A percentile compares a stretch with the other conserved stretches of the same genome.
Evolutionary conservation across 2,797 vertebrate species (phyloP).

Genomic region (Falco berigora): DNA sequence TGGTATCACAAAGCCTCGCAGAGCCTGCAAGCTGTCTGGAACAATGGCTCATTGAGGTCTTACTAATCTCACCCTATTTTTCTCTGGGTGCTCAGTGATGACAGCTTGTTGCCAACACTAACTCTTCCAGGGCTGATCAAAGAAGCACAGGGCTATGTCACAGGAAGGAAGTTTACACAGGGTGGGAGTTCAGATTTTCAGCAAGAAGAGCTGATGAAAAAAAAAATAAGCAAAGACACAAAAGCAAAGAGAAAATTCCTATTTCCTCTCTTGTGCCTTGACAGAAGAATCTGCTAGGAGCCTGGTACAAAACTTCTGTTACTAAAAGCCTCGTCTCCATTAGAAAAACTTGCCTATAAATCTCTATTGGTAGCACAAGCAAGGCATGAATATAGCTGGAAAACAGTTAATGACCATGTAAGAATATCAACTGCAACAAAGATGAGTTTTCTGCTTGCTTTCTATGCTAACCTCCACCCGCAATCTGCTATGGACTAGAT

Average conservation of each 20-base stretch:
- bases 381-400: neutral
- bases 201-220: neutral
- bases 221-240: neutral
- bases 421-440: neutral
- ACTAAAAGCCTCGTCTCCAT: neutral
- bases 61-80: neutral
- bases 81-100: neutral
- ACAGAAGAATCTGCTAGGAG: neutral
- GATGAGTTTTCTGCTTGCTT: neutral
- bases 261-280: neutral
- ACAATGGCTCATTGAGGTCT: neutral
- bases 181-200: neutral
- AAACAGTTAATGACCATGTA: neutral
- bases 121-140: neutral
- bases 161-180: neutral
- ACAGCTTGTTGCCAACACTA: neutral
- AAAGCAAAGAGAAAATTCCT: neutral
- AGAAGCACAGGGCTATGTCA: neutral
- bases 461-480: neutral
- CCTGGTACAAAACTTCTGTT: neutral
- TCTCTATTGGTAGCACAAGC: neutral
- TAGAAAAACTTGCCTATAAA: neutral
- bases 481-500: neutral
- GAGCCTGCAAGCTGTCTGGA: neutral
- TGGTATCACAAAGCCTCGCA: fast-evolving